phyloP scores from a whole-genome alignment of 1,140 invertebrate genomes.

The Drosophila grimshawi region DNA sequence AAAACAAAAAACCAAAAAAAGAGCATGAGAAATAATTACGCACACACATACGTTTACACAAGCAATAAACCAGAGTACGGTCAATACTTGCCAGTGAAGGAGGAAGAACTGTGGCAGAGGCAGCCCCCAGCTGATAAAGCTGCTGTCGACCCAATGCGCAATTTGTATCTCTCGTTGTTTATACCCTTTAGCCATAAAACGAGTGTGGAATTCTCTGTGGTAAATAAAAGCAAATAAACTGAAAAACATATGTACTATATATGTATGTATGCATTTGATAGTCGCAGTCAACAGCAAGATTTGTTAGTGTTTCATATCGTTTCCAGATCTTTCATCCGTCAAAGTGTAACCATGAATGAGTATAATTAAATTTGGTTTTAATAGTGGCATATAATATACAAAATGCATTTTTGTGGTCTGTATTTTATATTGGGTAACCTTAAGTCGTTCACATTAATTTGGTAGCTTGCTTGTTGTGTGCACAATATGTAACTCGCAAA shows the following conservation, averaged over 20 bases:
- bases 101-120: background rate
- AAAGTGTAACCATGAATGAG: no score
- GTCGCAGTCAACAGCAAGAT: background rate
- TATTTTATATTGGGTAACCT: background rate
- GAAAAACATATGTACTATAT: background rate
- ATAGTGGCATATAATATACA: no score
- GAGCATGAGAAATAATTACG: constrained; percentile 36
- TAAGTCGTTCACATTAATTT: background rate
- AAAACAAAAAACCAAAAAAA: constrained; percentile 21
- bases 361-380: no score
- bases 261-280: background rate
- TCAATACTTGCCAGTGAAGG: constrained; percentile 31
- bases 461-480: background rate
- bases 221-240: background rate
- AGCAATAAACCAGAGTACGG: constrained; percentile 64
- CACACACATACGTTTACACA: constrained; percentile 20
- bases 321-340: background rate
- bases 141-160: constrained; percentile 30
- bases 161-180: constrained; percentile 6
- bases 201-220: background rate
- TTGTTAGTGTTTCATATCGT: background rate
- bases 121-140: constrained; percentile 41
- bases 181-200: constrained; percentile 6
- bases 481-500: constrained; percentile 49
- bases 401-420: no score